Evolutionary conservation across 23 tunicate species (phyloP), one percentile per base, ranked within the genome.

Genomic region (Ciona savignyi): DNA sequence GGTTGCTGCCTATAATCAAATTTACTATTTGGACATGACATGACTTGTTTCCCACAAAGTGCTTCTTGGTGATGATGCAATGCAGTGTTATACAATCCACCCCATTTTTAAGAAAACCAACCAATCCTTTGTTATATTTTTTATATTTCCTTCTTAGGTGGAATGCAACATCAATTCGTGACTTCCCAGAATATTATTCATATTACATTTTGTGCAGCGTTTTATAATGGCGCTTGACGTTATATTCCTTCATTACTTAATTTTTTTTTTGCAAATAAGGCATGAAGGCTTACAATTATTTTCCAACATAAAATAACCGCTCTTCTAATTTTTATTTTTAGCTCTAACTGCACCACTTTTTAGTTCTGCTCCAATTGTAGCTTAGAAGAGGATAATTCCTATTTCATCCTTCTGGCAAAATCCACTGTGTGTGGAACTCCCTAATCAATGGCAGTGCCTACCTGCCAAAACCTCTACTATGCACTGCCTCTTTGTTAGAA

Each of bases 31-130:
- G 70, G 21, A 78, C 65, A 84, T 84, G 74, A 84, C 90, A 71
- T 84, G 70, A 63, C 70, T 83, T 81, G 60, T 83, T 76, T 83
- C 32, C 88, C 70, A 76, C 88, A 83, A 66, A 83, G 82, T 33
- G 88, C 88, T 77, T 84, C 90, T 63, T 84, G 90, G 83, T 84
- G 90, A 84, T 51, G 63, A 82, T 82, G 33, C 80, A 82, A 67
- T 82, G 80, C 32, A 82, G 83, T 69, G 75, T 78, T 69, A 29
- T 69, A 70, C 86, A 81, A 34, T 81, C 73, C 68, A 81, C 73
- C 32, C 86, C 86, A 81, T 74, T 66, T 68, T 60, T 83, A n/a
- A 81, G 67, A 49, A 65, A 66, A 1, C 79, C 86, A 2, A 81
- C 74, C 15, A 81, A 30, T 4, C 79, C 86, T 19, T 25, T 81